Evolutionary conservation across 2,113 vertebrate genomes (phyloP).

Genomic region (Mastomys natalensis): DNA sequence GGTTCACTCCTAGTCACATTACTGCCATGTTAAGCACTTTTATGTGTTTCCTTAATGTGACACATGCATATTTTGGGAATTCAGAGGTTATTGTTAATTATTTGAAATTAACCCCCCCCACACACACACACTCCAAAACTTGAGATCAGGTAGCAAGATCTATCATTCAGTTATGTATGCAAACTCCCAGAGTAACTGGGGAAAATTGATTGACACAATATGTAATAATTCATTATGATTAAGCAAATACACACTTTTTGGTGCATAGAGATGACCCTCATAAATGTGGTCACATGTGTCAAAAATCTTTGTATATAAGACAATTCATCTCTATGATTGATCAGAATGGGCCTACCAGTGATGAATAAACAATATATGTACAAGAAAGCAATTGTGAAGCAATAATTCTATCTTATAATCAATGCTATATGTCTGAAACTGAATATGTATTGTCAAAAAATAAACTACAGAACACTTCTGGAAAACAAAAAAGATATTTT

Average conservation of each 20-base stretch:
- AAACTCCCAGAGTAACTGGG: neutral
- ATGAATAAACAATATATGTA: neutral
- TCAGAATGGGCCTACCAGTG: neutral
- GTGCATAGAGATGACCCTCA: neutral
- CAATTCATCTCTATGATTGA: neutral
- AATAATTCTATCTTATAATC: neutral
- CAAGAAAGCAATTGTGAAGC: neutral
- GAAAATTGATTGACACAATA: neutral
- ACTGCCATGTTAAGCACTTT: no score
- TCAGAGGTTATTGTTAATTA: neutral
- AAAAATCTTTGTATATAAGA: neutral
- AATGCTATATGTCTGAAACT: neutral
- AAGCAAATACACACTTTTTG: neutral
- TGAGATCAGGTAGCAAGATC: neutral
- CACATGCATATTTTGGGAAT: neutral
- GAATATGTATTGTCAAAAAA: neutral
- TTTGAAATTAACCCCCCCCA: neutral
- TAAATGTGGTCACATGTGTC: neutral
- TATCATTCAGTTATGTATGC: neutral
- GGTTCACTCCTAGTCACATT: neutral
- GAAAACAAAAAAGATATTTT: neutral
- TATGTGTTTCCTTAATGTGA: neutral
- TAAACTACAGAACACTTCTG: neutral
- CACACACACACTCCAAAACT: neutral
- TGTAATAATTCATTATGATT: neutral